Conservation (phyloP, 2,888 invertebrate genomes). For the Caenorhabditis sp. region DNA sequence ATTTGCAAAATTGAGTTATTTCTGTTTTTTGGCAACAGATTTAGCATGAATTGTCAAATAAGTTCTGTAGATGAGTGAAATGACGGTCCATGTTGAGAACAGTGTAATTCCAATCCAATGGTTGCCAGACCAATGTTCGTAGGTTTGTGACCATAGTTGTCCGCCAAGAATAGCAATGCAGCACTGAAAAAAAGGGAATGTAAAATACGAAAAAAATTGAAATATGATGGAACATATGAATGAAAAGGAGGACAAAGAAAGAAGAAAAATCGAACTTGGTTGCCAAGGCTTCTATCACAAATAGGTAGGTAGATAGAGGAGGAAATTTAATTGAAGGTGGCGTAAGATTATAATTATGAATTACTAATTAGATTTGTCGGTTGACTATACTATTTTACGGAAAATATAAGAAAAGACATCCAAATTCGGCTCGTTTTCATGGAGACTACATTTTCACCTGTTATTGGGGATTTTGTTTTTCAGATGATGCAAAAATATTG, state of each 20-base stretch:
- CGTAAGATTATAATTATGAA: neutral
- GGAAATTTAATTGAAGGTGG: neutral
- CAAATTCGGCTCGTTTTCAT: neutral
- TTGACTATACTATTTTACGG: neutral
- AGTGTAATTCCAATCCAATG: slow-evolving; percentile 69
- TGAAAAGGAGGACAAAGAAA: neutral
- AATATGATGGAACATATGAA: neutral
- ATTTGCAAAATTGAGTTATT: neutral
- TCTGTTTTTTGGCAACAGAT: neutral
- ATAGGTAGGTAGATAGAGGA: neutral
- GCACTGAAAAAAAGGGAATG: slow-evolving; percentile 45
- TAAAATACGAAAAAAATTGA: neutral
- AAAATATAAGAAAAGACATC: neutral
- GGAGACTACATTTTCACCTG: too few species aligned
- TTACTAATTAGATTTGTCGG: neutral
- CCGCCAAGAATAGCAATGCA: slow-evolving; percentile 65
- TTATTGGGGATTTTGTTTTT: too few species aligned
- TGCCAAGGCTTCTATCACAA: neutral
- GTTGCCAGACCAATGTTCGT: slow-evolving; percentile 62
- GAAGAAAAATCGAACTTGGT: neutral
- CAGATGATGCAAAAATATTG: too few species aligned
- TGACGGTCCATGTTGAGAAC: slow-evolving; percentile 67
- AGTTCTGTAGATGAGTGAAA: slow-evolving; percentile 58
- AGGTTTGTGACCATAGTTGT: slow-evolving; percentile 68
- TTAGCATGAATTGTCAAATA: slow-evolving; percentile 18